Evolutionary conservation across 2,113 vertebrate genomes (phyloP).

Genomic region (Stictonetta naevosa): DNA sequence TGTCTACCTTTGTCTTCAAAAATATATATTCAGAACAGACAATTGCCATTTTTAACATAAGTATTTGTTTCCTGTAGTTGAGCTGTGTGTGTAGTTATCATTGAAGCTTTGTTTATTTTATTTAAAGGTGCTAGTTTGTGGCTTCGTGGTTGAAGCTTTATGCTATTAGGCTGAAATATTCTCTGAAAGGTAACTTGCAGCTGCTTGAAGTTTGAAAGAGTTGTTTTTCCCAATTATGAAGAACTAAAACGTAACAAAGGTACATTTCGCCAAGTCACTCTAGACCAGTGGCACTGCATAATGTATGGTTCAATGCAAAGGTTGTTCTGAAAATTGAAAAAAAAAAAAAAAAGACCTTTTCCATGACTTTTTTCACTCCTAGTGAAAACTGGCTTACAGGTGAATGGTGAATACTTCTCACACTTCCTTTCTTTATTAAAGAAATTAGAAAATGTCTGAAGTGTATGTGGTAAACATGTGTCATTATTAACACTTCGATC

Average conservation of each 20-base stretch:
- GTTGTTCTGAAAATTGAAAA: background rate
- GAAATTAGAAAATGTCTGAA: background rate
- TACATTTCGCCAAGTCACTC: background rate
- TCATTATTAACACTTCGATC: background rate
- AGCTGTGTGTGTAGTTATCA: background rate
- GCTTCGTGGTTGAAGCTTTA: background rate
- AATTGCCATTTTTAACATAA: background rate
- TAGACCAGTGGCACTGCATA: background rate
- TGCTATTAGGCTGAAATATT: background rate
- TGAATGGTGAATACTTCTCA: background rate
- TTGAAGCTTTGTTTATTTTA: background rate
- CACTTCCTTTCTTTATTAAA: background rate
- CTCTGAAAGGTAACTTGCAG: background rate
- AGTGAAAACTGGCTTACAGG: background rate
- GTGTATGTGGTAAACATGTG: background rate
- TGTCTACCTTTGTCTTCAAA: background rate
- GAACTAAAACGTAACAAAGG: background rate
- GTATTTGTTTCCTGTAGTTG: background rate
- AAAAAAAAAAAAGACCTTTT: background rate
- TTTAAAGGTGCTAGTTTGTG: background rate
- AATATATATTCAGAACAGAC: background rate
- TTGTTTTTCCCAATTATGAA: background rate
- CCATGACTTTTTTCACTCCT: background rate
- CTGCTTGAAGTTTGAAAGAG: background rate
- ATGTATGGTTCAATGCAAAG: background rate